Conservation (phyloP, 2,888 invertebrate genomes). For the Orthonevra nobilis region DNA sequence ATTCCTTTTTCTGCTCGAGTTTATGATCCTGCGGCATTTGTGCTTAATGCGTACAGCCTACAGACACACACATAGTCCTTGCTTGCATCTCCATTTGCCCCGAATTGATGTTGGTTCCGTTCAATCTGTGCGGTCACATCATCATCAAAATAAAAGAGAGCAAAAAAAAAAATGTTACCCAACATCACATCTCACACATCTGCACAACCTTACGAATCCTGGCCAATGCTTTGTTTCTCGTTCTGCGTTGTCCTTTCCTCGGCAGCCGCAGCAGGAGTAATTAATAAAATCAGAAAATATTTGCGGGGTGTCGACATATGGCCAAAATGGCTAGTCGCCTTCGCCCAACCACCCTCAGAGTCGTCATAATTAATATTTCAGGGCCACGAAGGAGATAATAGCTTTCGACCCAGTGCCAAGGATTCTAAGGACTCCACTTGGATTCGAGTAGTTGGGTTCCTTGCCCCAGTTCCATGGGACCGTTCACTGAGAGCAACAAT, state of each 20-base stretch:
- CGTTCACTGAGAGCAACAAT: conserved; percentile 38
- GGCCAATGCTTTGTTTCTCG: conserved; percentile 18
- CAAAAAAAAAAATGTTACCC: too few species aligned
- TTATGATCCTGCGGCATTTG: conserved; percentile 67
- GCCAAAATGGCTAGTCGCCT: conserved; percentile 34
- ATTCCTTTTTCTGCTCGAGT: conserved; percentile 60
- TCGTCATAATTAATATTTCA: conserved; percentile 67
- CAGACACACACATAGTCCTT: not conserved
- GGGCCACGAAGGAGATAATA: conserved; percentile 63
- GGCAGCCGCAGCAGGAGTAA: conserved; percentile 46
- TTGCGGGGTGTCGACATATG: conserved; percentile 66
- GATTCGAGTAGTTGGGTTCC: conserved; percentile 56
- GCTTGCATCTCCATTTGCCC: conserved; percentile 19
- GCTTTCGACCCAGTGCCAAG: conserved; percentile 21
- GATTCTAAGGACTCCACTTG: conserved; percentile 38
- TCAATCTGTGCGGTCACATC: conserved; percentile 57
- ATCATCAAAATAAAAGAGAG: conserved; percentile 49
- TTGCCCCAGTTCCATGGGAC: conserved; percentile 6
- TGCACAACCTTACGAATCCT: conserved; percentile 31
- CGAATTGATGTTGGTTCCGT: conserved; percentile 10
- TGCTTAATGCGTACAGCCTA: conserved; percentile 55
- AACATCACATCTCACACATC: conserved; percentile 46
- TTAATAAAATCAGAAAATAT: conserved; percentile 65
- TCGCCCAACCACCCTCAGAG: conserved; percentile 35
- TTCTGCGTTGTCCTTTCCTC: conserved; percentile 49